A percentile compares a stretch with the other conserved stretches of the same genome.
Conservation (phyloP, 2,113 vertebrate species). For the Sigmodon hispidus region DNA sequence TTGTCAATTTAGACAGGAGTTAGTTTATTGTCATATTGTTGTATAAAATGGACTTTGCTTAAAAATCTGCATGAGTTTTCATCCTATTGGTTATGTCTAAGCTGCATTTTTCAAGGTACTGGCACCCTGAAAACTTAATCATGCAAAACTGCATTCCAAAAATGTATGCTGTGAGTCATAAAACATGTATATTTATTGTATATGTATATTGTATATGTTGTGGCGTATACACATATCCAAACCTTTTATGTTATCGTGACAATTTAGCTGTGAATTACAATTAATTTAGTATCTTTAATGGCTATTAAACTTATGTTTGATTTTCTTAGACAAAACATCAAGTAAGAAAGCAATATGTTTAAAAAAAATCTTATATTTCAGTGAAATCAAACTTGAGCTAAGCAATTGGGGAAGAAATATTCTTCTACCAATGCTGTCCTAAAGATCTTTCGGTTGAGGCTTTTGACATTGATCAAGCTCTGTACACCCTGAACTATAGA, state of each 20-base stretch:
- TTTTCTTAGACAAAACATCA: constrained; percentile 24
- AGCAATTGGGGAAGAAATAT: constrained; percentile 7
- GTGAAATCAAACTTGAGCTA: constrained; percentile 33
- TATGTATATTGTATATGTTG: not conserved
- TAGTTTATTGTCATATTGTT: not conserved
- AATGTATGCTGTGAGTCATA: not conserved
- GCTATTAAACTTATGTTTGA: not conserved
- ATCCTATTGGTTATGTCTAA: not conserved
- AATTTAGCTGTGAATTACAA: not conserved
- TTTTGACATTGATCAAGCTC: constrained; percentile 4
- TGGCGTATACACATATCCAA: not conserved
- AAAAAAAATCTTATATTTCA: constrained; percentile 5
- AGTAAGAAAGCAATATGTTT: constrained; percentile 23
- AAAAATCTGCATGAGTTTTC: not conserved
- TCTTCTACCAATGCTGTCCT: not conserved
- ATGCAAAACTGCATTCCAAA: not conserved
- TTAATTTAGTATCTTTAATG: not conserved
- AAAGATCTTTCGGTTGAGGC: not conserved
- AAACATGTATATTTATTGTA: not conserved
- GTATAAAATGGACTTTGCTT: not conserved
- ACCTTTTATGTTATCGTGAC: not conserved
- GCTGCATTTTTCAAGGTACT: constrained; percentile 34
- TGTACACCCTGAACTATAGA: not conserved
- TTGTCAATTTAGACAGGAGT: constrained; percentile 8
- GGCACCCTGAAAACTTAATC: constrained; percentile 34